phyloP scores from a whole-genome alignment of 2,113 vertebrate genomes.

The Leptobrachium leishanense region DNA sequence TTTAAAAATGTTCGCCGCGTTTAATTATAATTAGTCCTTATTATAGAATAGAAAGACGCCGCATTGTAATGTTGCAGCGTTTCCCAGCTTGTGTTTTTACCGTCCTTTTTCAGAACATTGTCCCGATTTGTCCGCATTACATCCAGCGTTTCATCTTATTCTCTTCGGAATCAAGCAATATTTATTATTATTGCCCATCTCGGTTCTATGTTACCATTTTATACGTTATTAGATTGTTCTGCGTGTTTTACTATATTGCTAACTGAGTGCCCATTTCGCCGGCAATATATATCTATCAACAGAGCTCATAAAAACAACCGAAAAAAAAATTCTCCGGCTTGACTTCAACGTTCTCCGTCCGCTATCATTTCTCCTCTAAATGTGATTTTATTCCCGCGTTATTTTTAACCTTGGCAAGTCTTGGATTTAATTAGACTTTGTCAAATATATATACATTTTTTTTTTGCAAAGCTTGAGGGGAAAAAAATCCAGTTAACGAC shows the following conservation, averaged over 20 bases:
- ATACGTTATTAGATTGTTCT: neutral
- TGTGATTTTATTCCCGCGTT: conserved; percentile 44
- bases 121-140: too few species aligned
- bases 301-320: conserved; percentile 26
- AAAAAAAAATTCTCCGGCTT: conserved; percentile 6
- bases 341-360: conserved; percentile 36
- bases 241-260: neutral
- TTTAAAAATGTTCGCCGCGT: too few species aligned
- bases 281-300: conserved; percentile 16
- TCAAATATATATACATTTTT: conserved; percentile 15
- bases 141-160: too few species aligned
- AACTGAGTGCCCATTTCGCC: conserved; percentile 5
- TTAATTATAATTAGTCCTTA: too few species aligned
- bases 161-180: neutral
- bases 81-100: too few species aligned
- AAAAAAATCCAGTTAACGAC: conserved; percentile 4
- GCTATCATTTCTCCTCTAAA: conserved; percentile 34
- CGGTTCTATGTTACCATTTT: neutral
- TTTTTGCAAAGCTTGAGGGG: conserved; percentile 4
- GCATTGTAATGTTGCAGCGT: too few species aligned
- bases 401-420: conserved; percentile 46
- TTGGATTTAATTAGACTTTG: conserved; percentile 42
- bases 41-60: too few species aligned
- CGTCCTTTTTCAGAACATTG: too few species aligned
- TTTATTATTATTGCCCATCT: neutral